Percentiles rank a stretch among this genome's conserved stretches.
Evolutionary conservation across 2,888 invertebrate genomes (phyloP).

Genomic region (Pollenia angustigena): DNA sequence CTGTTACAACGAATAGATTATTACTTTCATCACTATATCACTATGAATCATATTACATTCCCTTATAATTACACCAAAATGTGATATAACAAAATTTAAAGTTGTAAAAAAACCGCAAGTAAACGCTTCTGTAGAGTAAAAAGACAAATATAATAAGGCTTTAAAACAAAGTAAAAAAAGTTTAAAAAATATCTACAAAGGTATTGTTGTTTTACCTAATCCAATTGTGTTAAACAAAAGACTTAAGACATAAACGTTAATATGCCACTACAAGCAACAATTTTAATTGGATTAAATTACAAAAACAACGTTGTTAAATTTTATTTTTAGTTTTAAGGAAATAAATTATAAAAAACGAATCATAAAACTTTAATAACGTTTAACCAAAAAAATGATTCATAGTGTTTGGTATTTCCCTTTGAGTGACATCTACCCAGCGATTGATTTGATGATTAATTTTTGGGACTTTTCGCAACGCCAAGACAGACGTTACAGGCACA

Average conservation of each 20-base stretch:
- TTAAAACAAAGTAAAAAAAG: neutral
- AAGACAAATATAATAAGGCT: neutral
- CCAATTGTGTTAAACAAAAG: slow-evolving; percentile 45
- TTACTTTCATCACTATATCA: neutral
- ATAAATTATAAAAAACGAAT: slow-evolving; percentile 22
- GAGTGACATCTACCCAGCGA: neutral
- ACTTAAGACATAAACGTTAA: slow-evolving; percentile 47
- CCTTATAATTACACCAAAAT: neutral
- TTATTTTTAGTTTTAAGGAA: slow-evolving; percentile 55
- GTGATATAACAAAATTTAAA: neutral
- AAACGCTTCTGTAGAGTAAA: slow-evolving; percentile 26
- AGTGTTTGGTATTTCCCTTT: slow-evolving; percentile 32
- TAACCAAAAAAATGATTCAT: slow-evolving; percentile 50
- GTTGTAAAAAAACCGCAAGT: slow-evolving; percentile 19
- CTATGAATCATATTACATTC: slow-evolving; percentile 18
- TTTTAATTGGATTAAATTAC: slow-evolving; percentile 52
- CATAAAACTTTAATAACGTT: slow-evolving; percentile 34
- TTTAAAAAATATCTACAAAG: slow-evolving; percentile 5
- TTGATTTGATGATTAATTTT: slow-evolving; percentile 51
- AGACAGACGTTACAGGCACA: neutral
- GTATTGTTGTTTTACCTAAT: slow-evolving; percentile 32
- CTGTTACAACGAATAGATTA: neutral
- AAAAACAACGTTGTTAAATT: slow-evolving; percentile 5
- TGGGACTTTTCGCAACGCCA: slow-evolving; percentile 2
- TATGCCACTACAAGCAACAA: neutral